A percentile compares a stretch with the other conserved stretches of the same genome.
Conservation (phyloP, 2,113 vertebrate species). For the Gadus chalcogrammus region DNA sequence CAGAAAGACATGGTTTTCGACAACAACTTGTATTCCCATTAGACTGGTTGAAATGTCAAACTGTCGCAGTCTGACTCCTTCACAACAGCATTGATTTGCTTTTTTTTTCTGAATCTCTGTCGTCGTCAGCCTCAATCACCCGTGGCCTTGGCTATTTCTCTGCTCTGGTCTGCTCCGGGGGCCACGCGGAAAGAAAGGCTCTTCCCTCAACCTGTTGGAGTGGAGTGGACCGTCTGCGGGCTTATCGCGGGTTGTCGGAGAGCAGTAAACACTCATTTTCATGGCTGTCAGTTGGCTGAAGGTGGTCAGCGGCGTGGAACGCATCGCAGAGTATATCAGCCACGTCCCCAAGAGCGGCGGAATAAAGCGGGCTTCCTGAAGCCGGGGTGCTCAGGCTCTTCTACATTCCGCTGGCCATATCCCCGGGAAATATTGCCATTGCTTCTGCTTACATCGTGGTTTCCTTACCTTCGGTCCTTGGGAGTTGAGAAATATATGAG, state of each 20-base stretch:
- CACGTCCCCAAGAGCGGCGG: constrained; percentile 34
- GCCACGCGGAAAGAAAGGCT: constrained; percentile 24
- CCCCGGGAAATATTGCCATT: constrained; percentile 41
- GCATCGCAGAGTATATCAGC: constrained; percentile 28
- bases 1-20: too few species aligned
- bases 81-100: too few species aligned
- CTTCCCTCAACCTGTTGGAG: constrained; percentile 47
- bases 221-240: constrained; percentile 53
- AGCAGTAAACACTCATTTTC: constrained; percentile 72
- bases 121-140: too few species aligned
- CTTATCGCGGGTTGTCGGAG: constrained; percentile 55
- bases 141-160: background rate
- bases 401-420: constrained; percentile 4
- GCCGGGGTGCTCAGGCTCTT: constrained; percentile 28
- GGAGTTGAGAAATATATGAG: constrained; percentile 42
- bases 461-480: constrained; percentile 17
- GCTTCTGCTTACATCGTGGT: constrained; percentile 37
- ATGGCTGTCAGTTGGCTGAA: constrained; percentile 64
- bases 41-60: too few species aligned
- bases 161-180: constrained; percentile 26
- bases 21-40: too few species aligned
- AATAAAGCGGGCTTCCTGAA: constrained; percentile 38
- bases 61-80: too few species aligned
- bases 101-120: too few species aligned
- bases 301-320: constrained; percentile 56